Percentiles rank a stretch among this genome's conserved stretches.
Evolutionary conservation across 2,113 vertebrate genomes (phyloP).

Genomic region (Xenotilapia caudafasciata): DNA sequence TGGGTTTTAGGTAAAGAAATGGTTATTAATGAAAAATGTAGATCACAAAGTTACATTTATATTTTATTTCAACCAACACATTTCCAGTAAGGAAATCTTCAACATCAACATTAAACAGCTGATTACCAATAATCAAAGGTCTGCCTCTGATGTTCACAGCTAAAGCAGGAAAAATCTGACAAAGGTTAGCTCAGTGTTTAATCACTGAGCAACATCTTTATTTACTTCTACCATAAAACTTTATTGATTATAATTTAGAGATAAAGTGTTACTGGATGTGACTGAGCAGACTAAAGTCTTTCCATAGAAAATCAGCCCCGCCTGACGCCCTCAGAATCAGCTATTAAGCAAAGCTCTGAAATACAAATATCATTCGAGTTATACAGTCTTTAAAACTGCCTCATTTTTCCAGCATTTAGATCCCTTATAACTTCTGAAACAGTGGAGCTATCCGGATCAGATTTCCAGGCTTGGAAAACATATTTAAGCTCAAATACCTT

Average conservation of each 20-base stretch:
- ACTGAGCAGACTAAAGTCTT: neutral
- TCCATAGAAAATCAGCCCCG: neutral
- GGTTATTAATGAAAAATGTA: neutral
- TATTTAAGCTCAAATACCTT: neutral
- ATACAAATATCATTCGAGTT: neutral
- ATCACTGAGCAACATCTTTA: neutral
- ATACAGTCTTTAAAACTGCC: neutral
- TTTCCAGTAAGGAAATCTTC: neutral
- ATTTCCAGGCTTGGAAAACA: fast-evolving
- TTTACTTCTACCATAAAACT: neutral
- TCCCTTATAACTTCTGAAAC: neutral
- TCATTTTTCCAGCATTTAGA: neutral
- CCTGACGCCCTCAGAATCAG: neutral
- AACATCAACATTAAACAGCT: neutral
- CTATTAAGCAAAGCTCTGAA: neutral
- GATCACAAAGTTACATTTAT: neutral
- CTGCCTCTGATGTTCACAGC: neutral
- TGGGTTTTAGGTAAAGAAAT: neutral
- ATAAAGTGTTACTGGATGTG: neutral
- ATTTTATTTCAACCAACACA: neutral
- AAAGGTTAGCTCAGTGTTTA: neutral
- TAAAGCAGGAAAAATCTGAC: neutral
- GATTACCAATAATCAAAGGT: neutral
- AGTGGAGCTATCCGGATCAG: neutral
- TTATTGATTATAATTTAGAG: neutral